phyloP scores from a whole-genome alignment of 2,797 vertebrate species.

The Ctenochaetus hawaiiensis region DNA sequence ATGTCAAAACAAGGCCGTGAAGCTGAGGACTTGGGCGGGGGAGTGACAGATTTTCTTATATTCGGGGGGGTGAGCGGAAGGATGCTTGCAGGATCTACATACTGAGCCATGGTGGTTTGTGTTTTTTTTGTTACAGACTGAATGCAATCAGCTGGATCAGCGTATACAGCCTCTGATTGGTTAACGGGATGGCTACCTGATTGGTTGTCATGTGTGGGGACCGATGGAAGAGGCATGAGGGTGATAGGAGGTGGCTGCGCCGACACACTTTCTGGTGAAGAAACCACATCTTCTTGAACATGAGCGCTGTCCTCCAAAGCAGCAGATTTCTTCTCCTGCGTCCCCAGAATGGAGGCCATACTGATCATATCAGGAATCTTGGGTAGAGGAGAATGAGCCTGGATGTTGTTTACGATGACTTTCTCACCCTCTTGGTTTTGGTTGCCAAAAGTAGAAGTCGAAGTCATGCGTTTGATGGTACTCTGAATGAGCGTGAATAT shows the following conservation, averaged over 20 bases:
- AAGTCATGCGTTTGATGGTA: slow-evolving; percentile 88
- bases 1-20: not conserved
- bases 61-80: slow-evolving; percentile 69
- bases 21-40: not conserved
- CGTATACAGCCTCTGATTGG: slow-evolving; percentile 74
- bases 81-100: slow-evolving; percentile 70
- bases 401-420: not conserved
- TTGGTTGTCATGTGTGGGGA: slow-evolving; percentile 38
- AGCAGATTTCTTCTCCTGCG: slow-evolving; percentile 19
- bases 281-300: slow-evolving; percentile 6
- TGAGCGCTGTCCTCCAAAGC: slow-evolving; percentile 24
- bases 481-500: slow-evolving; percentile 91
- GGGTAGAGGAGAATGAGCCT: slow-evolving; percentile 78
- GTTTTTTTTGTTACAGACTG: slow-evolving; percentile 1
- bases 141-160: slow-evolving; percentile 69
- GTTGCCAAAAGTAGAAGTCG: slow-evolving; percentile 6
- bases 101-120: slow-evolving; percentile 17
- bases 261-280: slow-evolving; percentile 20
- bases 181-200: not conserved
- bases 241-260: slow-evolving; percentile 65
- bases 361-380: slow-evolving; percentile 51
- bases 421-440: slow-evolving; percentile 45
- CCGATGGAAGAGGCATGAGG: slow-evolving; percentile 69
- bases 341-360: slow-evolving; percentile 18
- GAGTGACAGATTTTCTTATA: not conserved